Evolutionary conservation across 2,113 vertebrate species (phyloP).

Genomic region (Mastomys natalensis): DNA sequence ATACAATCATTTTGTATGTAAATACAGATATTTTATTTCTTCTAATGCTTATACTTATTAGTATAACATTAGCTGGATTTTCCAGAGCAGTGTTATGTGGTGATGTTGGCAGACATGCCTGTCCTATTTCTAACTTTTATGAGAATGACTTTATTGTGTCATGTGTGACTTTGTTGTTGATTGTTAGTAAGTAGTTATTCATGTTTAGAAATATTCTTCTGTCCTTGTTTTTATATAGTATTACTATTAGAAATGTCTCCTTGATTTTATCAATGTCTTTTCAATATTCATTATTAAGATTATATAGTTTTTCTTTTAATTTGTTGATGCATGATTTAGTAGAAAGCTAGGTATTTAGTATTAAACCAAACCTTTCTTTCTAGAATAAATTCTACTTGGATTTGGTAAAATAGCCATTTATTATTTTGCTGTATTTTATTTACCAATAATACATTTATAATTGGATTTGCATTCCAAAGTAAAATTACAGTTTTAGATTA

Average conservation of each 20-base stretch:
- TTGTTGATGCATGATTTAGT: conserved; percentile 58
- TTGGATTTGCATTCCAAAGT: conserved; percentile 61
- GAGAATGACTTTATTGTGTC: conserved; percentile 41
- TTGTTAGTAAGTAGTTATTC: conserved; percentile 46
- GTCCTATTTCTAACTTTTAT: conserved; percentile 53
- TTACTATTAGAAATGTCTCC: conserved; percentile 19
- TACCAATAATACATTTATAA: conserved; percentile 49
- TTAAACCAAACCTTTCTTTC: conserved; percentile 53
- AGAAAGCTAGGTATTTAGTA: conserved; percentile 24
- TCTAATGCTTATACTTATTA: conserved; percentile 62
- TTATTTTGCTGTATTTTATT: conserved; percentile 47
- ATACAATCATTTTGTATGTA: conserved; percentile 41
- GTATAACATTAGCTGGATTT: conserved; percentile 37
- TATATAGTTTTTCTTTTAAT: not conserved
- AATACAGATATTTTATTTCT: conserved; percentile 61
- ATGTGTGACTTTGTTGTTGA: conserved; percentile 34
- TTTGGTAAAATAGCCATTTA: conserved; percentile 44
- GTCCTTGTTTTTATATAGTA: conserved; percentile 36
- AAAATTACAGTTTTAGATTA: conserved; percentile 25
- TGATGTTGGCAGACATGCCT: not conserved
- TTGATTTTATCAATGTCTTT: conserved; percentile 56
- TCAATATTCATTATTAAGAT: conserved; percentile 41
- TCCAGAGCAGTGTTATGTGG: conserved; percentile 49
- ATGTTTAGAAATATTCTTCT: conserved; percentile 59
- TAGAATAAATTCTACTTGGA: conserved; percentile 55